Evolutionary conservation across 2,113 vertebrate genomes (phyloP), one percentile per base, ranked within the genome.

Genomic region (Alaudala cheleensis): DNA sequence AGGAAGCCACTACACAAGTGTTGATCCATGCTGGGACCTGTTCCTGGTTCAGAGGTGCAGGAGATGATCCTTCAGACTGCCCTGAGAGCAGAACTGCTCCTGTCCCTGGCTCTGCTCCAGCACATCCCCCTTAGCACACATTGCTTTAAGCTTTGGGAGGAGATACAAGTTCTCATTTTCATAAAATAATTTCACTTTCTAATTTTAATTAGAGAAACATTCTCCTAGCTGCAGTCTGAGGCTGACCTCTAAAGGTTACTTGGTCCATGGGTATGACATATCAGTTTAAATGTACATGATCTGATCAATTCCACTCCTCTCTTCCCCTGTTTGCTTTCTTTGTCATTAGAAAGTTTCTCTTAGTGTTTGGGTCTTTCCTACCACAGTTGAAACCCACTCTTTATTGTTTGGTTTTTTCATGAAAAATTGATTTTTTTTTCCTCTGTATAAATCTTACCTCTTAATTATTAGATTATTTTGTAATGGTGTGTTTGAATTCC

Each of bases 1-100:
- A 53, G 12, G 26, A 49, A 81, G 49, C 16, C 18, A 12, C 26
- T 37, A 2, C 13, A 3, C 51, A 40, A 54, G 62, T 67, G 61
- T 21, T 47, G 33, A 33, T 47, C 34, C 26, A 12, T n/a, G 13
- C 33, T 37, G 31, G 9, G 34, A 33, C 49, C 5, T 5, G 14
- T 42, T 44, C 33, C 33, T 39, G 40, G 10, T 65, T 1, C 1
- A 0, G 2, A 14, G 22, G 28, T 28, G 34, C 31, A 76, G 57
- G 40, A 56, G 62, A 16, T 45, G 58, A 34, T 65, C 33, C 24
- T 49, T 72, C 62, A 77, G 34, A 2, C 25, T 79, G 37, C 22
- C 44, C 23, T 29, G 56, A 15, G 5, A 64, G 29, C 65, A 57
- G 31, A 80, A 9, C 62, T 77, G 47, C 73, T 47, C 42, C 76